A percentile compares a stretch with the other conserved stretches of the same genome.
These are phyloP conservation scores for Virgularia gustaviana DNA, from an alignment of 92 coral and sea anemone genomes.

Conservation along the genomic window DNA sequence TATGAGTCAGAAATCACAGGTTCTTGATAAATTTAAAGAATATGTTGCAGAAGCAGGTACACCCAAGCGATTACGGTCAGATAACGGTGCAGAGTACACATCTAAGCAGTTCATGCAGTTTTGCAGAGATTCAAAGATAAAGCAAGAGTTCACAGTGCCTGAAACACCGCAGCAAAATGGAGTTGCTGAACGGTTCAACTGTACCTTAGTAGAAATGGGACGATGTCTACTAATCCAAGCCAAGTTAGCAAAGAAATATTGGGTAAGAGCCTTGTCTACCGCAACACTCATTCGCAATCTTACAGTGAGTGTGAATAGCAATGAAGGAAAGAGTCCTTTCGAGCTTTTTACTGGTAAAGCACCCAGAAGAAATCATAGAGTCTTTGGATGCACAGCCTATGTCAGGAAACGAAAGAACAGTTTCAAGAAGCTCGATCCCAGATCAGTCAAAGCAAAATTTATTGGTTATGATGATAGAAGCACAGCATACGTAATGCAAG, in stretches of 20 bases:
- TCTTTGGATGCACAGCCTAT: no score
- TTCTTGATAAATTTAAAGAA: not conserved
- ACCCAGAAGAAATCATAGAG: not conserved
- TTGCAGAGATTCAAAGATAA: no score
- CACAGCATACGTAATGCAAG: constrained; percentile 3
- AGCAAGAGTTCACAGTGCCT: no score
- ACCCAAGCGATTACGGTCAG: not conserved
- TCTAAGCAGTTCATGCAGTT: no score
- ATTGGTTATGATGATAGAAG: constrained; percentile 1
- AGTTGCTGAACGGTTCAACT: not conserved
- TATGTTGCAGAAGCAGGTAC: not conserved
- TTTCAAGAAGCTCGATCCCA: not conserved
- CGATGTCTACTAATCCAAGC: no score
- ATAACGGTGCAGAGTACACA: not conserved
- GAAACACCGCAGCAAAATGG: no score
- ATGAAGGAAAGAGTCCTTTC: not conserved
- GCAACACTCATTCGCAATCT: not conserved
- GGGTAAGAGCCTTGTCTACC: no score
- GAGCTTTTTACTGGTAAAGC: not conserved
- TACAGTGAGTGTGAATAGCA: not conserved
- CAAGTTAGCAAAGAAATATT: not conserved
- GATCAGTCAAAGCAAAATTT: not conserved
- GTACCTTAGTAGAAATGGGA: no score
- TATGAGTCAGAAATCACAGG: constrained; percentile 14
- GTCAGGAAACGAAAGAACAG: no score